These are phyloP conservation scores for Erpetoichthys calabaricus DNA, from an alignment of 2,797 vertebrate genomes.

Conservation along the genomic window DNA sequence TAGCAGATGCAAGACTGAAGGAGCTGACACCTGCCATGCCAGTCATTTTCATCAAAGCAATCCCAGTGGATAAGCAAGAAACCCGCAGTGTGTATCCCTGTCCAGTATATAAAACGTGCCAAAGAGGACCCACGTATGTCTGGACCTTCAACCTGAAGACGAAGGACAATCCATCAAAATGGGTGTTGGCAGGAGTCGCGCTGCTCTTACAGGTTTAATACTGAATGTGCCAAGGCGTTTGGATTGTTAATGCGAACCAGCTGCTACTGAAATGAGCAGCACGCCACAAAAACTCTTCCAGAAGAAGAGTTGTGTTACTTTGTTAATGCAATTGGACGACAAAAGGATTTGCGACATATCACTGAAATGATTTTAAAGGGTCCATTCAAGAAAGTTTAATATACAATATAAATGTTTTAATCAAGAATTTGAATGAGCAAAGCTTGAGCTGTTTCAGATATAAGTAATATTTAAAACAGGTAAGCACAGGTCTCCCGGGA, in stretches of 20 bases:
- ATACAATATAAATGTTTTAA: no score
- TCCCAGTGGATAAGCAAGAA: conserved; percentile 74
- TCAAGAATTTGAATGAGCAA: no score
- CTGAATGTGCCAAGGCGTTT: no score
- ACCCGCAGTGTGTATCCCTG: conserved; percentile 58
- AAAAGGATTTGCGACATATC: conserved; percentile 13
- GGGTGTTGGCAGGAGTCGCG: conserved; percentile 81
- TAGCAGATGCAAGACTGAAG: conserved; percentile 68
- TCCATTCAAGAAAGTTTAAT: conserved; percentile 29
- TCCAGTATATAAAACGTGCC: conserved; percentile 78
- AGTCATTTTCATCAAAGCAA: conserved; percentile 72
- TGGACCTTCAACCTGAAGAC: conserved; percentile 91
- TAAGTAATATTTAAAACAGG: no score
- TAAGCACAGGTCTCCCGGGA: no score
- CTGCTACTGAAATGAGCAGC: no score
- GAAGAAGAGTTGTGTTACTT: neutral
- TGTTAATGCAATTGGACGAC: conserved; percentile 7
- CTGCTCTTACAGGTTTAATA: conserved; percentile 68
- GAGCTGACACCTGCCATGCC: conserved; percentile 76
- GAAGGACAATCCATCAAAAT: conserved; percentile 76
- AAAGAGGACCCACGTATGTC: conserved; percentile 76
- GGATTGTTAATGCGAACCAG: no score
- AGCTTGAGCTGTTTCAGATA: no score
- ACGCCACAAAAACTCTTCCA: no score
- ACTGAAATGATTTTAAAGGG: conserved; percentile 22